A percentile compares a stretch with the other conserved stretches of the same genome.
These are phyloP conservation scores for Bicyclus anynana DNA, from an alignment of 1,140 invertebrate species.

Conservation along the genomic window DNA sequence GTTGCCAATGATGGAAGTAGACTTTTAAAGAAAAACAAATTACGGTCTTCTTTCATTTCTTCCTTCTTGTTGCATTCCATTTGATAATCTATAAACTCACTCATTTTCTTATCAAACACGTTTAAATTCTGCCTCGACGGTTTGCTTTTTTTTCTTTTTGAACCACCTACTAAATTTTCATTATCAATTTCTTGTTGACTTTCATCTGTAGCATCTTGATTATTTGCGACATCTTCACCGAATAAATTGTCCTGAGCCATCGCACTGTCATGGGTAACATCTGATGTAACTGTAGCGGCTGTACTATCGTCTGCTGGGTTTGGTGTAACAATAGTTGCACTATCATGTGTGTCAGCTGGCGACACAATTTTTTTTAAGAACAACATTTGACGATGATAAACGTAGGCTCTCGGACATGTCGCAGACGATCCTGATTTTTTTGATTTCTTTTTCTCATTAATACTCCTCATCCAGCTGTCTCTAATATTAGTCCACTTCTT, in stretches of 20 bases:
- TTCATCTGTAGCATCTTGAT: too few species aligned
- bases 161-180: too few species aligned
- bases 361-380: neutral
- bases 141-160: too few species aligned
- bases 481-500: neutral
- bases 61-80: neutral
- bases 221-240: too few species aligned
- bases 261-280: too few species aligned
- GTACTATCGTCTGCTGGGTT: too few species aligned
- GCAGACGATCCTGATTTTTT: neutral
- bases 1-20: conserved; percentile 20
- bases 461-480: neutral
- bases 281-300: too few species aligned
- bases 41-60: neutral
- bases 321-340: neutral
- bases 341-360: neutral
- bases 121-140: neutral
- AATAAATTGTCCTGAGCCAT: too few species aligned
- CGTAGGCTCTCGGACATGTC: neutral
- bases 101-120: neutral
- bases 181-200: too few species aligned
- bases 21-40: neutral
- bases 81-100: neutral
- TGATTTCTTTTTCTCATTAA: neutral
- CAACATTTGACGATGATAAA: neutral